These are phyloP conservation scores for Antechinus stuartii DNA, from an alignment of 2,113 vertebrate genomes.

Conservation along the genomic window DNA sequence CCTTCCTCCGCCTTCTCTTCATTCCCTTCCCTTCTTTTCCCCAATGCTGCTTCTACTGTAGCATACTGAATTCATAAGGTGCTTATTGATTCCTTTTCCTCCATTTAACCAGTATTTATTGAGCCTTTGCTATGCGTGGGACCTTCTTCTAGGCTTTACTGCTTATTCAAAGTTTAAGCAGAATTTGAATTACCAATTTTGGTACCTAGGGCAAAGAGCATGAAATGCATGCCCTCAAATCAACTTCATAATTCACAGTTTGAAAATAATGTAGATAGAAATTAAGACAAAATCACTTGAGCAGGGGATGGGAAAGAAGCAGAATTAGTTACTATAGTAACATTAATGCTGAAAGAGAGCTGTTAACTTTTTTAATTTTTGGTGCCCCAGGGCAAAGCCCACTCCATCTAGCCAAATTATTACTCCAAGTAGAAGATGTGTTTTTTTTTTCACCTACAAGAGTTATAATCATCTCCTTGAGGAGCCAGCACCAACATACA, in stretches of 20 bases:
- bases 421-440: neutral
- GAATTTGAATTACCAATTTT: neutral
- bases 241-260: neutral
- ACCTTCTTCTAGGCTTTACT: neutral
- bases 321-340: neutral
- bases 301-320: neutral
- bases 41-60: neutral
- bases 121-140: neutral
- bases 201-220: neutral
- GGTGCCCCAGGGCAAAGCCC: neutral
- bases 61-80: neutral
- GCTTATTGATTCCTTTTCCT: neutral
- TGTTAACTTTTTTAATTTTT: neutral
- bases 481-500: neutral
- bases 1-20: neutral
- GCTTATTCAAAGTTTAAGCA: neutral
- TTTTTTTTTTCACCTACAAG: neutral
- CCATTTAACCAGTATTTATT: neutral
- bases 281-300: neutral
- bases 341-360: neutral
- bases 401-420: neutral
- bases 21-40: neutral
- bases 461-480: neutral
- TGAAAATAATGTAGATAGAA: neutral
- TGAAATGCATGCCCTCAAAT: neutral